These are phyloP conservation scores for Lycopodina hypogea DNA, from an alignment of 37 sponge, comb jelly and placozoan genomes.

Conservation along the genomic window DNA sequence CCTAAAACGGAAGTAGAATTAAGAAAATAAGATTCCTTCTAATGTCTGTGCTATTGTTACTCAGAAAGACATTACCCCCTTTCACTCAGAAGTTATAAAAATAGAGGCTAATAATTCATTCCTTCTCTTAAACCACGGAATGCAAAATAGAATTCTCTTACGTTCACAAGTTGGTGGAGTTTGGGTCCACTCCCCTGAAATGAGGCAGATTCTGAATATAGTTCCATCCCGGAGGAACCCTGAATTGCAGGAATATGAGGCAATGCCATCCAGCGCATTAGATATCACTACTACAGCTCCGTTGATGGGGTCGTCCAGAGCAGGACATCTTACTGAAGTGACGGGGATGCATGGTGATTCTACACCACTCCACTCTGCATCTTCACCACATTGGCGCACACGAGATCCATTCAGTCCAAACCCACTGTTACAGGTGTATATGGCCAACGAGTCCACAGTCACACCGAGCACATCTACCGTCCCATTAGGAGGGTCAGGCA, in stretches of 20 bases:
- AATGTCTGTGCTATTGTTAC: too few species aligned
- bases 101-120: too few species aligned
- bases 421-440: not conserved
- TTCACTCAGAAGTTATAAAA: too few species aligned
- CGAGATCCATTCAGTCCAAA: not conserved
- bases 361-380: conserved; percentile 26
- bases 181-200: conserved; percentile 27
- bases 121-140: too few species aligned
- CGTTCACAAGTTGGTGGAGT: conserved; percentile 34
- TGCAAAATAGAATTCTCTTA: conserved; percentile 9
- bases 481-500: conserved; percentile 17
- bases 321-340: conserved; percentile 13
- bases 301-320: not conserved
- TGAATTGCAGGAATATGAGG: conserved; percentile 37
- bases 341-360: conserved; percentile 24
- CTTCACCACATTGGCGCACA: conserved; percentile 4
- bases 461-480: not conserved
- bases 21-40: too few species aligned
- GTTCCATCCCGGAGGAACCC: conserved; percentile 45
- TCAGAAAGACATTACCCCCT: too few species aligned
- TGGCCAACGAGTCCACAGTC: conserved; percentile 7
- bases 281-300: conserved; percentile 9
- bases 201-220: conserved; percentile 17
- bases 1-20: too few species aligned
- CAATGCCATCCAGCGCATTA: conserved; percentile 8